These are phyloP conservation scores for Drosophila rhopaloa DNA, from an alignment of 1,140 invertebrate genomes.

Conservation along the genomic window DNA sequence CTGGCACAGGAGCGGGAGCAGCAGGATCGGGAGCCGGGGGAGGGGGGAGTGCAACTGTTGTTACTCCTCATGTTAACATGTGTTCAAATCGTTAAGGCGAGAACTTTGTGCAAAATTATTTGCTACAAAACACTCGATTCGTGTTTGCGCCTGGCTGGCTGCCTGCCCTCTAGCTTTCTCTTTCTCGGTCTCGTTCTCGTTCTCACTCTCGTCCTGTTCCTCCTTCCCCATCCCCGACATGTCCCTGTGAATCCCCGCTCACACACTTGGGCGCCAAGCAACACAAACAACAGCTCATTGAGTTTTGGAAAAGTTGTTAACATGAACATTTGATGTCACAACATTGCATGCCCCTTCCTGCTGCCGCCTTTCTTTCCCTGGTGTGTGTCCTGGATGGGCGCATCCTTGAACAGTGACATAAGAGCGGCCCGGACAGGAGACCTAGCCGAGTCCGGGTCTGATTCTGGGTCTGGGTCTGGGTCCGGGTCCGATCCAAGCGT, in stretches of 20 bases:
- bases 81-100: slow-evolving; percentile 82
- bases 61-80: slow-evolving; percentile 80
- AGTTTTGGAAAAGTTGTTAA: slow-evolving; percentile 83
- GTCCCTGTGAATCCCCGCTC: slow-evolving; percentile 5
- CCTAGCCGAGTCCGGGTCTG: slow-evolving; percentile 9
- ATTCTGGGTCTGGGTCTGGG: background rate
- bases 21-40: slow-evolving; percentile 1
- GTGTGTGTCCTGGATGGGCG: slow-evolving; percentile 15
- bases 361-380: background rate
- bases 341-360: slow-evolving; percentile 46
- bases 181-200: background rate
- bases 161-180: background rate
- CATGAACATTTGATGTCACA: slow-evolving; percentile 83
- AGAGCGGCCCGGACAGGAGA: slow-evolving; percentile 11
- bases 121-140: slow-evolving; percentile 79
- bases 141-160: slow-evolving; percentile 71
- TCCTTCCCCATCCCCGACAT: background rate
- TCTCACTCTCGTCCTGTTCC: background rate
- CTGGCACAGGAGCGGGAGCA: slow-evolving; percentile 1
- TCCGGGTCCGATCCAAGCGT: slow-evolving; percentile 53
- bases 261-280: slow-evolving; percentile 52
- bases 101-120: slow-evolving; percentile 83
- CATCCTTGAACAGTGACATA: slow-evolving; percentile 49
- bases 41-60: slow-evolving; percentile 63
- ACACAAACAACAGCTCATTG: slow-evolving; percentile 83